A percentile compares a stretch with the other conserved stretches of the same genome.
These are phyloP conservation scores for Cosmopolites sordidus DNA, from an alignment of 2,888 invertebrate genomes.

Conservation along the genomic window DNA sequence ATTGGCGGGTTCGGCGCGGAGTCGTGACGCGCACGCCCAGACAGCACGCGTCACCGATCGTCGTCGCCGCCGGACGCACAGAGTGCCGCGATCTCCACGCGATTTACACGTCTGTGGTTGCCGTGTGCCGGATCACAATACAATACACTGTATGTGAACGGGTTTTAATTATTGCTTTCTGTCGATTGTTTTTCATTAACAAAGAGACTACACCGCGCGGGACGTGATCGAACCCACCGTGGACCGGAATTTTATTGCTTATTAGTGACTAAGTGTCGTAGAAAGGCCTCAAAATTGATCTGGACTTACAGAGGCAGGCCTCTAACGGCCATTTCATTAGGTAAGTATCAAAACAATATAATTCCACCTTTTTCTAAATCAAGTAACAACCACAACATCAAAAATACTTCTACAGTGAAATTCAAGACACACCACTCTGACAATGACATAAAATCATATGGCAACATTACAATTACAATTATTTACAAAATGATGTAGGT, in stretches of 20 bases:
- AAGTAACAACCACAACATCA: no score
- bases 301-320: conserved; percentile 70
- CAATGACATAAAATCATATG: no score
- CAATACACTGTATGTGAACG: not conserved
- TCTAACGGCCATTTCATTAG: conserved; percentile 74
- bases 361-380: no score
- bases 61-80: conserved; percentile 35
- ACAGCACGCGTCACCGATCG: conserved; percentile 11
- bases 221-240: no score
- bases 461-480: no score
- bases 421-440: no score
- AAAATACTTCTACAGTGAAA: no score
- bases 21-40: conserved; percentile 26
- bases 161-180: not conserved
- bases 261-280: conserved; percentile 29
- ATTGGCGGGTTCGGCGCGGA: conserved; percentile 39
- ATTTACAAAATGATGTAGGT: no score
- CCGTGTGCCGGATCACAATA: conserved; percentile 1
- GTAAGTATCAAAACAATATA: no score
- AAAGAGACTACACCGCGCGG: no score
- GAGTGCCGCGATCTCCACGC: conserved; percentile 43
- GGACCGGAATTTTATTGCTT: conserved; percentile 5
- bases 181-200: no score
- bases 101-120: conserved; percentile 40
- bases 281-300: conserved; percentile 66